Percentiles rank a stretch among this genome's conserved stretches.
phyloP scores from a whole-genome alignment of 2,113 vertebrate genomes.

The Hippocampus guttulatus region DNA sequence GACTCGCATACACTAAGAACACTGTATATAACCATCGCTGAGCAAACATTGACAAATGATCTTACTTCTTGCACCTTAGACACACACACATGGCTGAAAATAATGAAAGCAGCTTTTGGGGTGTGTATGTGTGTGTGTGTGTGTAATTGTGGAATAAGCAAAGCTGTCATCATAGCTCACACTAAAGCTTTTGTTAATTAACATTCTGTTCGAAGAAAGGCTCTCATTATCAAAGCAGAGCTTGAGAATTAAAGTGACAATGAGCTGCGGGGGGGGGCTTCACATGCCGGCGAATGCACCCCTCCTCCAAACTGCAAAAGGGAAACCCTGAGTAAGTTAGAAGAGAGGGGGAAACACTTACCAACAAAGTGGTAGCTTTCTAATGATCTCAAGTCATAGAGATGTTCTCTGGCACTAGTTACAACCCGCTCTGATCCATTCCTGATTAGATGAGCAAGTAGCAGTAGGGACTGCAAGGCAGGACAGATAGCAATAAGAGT shows the following conservation, averaged over 20 bases:
- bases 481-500: neutral
- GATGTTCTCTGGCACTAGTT: slow-evolving; percentile 97
- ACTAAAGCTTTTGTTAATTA: slow-evolving; percentile 78
- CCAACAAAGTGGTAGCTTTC: slow-evolving; percentile 99
- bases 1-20: neutral
- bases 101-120: slow-evolving; percentile 41
- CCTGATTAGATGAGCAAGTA: slow-evolving; percentile 95
- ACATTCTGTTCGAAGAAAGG: slow-evolving; percentile 2
- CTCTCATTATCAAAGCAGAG: slow-evolving; percentile 11
- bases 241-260: neutral
- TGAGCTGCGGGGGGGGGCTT: neutral
- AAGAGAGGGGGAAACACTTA: slow-evolving; percentile 54
- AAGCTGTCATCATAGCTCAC: slow-evolving; percentile 79
- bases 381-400: slow-evolving; percentile 97
- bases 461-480: slow-evolving; percentile 81
- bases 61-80: slow-evolving; percentile 13
- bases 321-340: slow-evolving; percentile 69
- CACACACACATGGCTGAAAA: slow-evolving; percentile 21
- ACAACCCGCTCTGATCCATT: slow-evolving; percentile 98
- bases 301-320: slow-evolving; percentile 32
- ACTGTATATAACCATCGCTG: neutral
- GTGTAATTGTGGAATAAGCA: slow-evolving; percentile 40
- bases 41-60: neutral
- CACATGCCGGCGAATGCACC: neutral
- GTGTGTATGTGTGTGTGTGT: slow-evolving; percentile 9